Conservation (phyloP, 2,888 invertebrate species). For the Phyto melanocephala region DNA sequence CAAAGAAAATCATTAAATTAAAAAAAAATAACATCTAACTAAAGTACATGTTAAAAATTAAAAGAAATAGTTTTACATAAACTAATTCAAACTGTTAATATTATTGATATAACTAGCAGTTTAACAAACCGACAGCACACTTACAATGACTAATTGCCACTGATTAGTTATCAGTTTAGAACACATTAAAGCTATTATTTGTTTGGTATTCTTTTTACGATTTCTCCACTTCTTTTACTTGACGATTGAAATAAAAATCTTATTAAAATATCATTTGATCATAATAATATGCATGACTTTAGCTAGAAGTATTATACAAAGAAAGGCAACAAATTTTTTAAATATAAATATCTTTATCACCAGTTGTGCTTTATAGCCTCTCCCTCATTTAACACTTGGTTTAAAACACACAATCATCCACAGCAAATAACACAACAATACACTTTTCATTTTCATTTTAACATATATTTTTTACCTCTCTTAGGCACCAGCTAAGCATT, state of each 20-base stretch:
- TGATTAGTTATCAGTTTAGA: conserved; percentile 54
- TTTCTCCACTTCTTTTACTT: not conserved
- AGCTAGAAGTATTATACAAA: not conserved
- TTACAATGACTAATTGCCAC: conserved; percentile 53
- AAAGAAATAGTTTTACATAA: no score
- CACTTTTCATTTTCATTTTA: conserved; percentile 47
- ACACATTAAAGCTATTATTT: conserved; percentile 44
- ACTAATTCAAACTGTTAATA: not conserved
- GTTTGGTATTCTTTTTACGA: not conserved
- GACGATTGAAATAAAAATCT: not conserved
- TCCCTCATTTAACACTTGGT: conserved; percentile 56
- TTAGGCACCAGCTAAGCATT: not conserved
- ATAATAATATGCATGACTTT: conserved; percentile 12
- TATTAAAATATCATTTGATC: conserved; percentile 52
- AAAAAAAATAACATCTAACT: no score
- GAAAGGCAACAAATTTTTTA: conserved; percentile 3
- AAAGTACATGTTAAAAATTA: no score
- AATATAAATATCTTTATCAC: conserved; percentile 47
- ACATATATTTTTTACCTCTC: not conserved
- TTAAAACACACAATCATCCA: conserved; percentile 50
- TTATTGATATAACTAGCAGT: not conserved
- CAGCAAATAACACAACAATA: conserved; percentile 61
- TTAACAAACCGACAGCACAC: conserved; percentile 11
- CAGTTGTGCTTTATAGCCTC: conserved; percentile 36
- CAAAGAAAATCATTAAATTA: no score